These are phyloP conservation scores for Hystrix brachyura DNA, from an alignment of 2,113 vertebrate species.

Conservation along the genomic window DNA sequence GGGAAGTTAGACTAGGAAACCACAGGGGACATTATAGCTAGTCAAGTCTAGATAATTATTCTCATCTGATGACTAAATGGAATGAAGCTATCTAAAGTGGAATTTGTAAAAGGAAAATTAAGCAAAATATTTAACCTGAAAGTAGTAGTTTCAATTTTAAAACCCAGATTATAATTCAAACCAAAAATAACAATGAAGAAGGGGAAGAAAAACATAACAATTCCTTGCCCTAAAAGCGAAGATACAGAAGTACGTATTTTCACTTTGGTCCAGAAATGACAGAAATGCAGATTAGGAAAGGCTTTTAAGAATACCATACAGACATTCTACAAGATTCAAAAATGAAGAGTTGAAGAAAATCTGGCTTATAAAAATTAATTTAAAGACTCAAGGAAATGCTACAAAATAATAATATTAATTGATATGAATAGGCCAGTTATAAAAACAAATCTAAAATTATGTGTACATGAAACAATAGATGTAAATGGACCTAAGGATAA, in stretches of 20 bases:
- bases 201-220: not conserved
- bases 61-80: not conserved
- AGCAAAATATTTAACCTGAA: conserved; percentile 3
- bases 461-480: not conserved
- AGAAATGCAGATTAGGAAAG: conserved; percentile 2
- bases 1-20: not conserved
- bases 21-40: not conserved
- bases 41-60: not conserved
- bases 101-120: not conserved
- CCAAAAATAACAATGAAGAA: not conserved
- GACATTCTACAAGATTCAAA: not conserved
- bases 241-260: not conserved
- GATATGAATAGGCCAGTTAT: not conserved
- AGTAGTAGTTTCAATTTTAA: not conserved
- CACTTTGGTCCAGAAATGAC: not conserved
- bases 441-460: not conserved
- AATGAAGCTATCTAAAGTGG: not conserved
- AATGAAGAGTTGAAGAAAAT: not conserved
- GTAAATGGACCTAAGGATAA: not conserved
- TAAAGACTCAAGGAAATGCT: not conserved
- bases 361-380: not conserved
- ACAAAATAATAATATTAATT: conserved; percentile 5
- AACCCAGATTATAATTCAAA: conserved; percentile 20
- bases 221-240: not conserved
- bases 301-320: not conserved